Base-by-base conservation (phyloP, 1,140 invertebrate genomes). In the Probaryconus sp. region DNA sequence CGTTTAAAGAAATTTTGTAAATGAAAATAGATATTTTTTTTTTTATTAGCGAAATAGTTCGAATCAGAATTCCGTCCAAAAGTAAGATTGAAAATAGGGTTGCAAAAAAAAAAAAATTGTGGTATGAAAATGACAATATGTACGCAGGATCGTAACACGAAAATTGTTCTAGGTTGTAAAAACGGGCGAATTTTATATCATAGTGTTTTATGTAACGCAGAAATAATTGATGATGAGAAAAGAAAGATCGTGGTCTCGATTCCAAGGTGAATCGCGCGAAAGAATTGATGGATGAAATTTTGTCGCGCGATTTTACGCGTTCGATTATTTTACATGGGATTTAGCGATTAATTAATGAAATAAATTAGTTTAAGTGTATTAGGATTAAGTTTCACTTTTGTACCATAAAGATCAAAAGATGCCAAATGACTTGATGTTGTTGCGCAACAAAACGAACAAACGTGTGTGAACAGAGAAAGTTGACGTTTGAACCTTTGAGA, bases 331-430 rank as follows among this genome's bases (percentile, higher is more conserved):
- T 18, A n/a, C n/a, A n/a, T 45, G 60, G 61, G 47, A 48, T 56
- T 50, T 73, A 61, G 71, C 65, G 50, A 72, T 45, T 76, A 74
- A 76, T 73, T 43, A 51, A 35, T 51, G 38, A 53, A 73, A 47
- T 0, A 47, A 38, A 53, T 50, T 68, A 60, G 30, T 56, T 50
- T 56, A 70, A 47, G 37, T 68, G 30, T 63, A n/a, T 48, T 75
- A 76, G 55, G 50, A n/a, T n/a, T 75, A 26, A 78, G 50, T 58
- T 69, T 64, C 67, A 77, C 64, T 80, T 83, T 83, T 80, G 77
- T 83, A 83, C 78, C 75, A 79, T 81, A 81, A 81, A 80, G 73
- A 79, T 79, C 69, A 76, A 79, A 80, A 80, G 65, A 82, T 79
- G 78, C 76, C 78, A 79, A 79, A 79, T 79, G 75, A 72, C 45